These are phyloP conservation scores for Hippocampus guttulatus DNA, from an alignment of 2,113 vertebrate species.

Conservation along the genomic window DNA sequence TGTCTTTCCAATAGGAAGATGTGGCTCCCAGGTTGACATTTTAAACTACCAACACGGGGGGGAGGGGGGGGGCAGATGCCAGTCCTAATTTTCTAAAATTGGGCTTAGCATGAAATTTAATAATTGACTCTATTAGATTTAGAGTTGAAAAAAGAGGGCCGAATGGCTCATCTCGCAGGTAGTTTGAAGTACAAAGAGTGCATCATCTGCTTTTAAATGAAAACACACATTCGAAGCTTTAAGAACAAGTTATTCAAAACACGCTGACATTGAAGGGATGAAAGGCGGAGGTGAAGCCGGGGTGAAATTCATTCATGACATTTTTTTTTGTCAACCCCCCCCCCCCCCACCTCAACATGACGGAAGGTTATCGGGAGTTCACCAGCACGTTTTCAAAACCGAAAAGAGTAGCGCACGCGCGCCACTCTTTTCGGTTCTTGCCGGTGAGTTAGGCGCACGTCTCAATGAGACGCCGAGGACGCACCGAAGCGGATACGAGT, in stretches of 20 bases:
- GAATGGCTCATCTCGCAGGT: background rate
- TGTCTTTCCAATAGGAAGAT: too few species aligned
- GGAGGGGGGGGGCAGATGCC: too few species aligned
- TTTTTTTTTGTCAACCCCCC: background rate
- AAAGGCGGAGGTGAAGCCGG: background rate
- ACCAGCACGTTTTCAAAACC: constrained; percentile 19
- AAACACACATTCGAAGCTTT: background rate
- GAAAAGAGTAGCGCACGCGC: constrained; percentile 1
- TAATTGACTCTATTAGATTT: too few species aligned
- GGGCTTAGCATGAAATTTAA: too few species aligned
- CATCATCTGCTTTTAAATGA: background rate
- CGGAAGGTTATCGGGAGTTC: constrained; percentile 42
- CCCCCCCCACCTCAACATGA: constrained; percentile 3
- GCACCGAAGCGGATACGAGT: constrained; percentile 9
- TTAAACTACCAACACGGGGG: too few species aligned
- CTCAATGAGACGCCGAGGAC: constrained; percentile 25
- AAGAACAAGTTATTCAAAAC: background rate
- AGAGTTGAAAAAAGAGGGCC: background rate
- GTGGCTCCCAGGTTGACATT: too few species aligned
- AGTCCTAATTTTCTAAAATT: too few species aligned
- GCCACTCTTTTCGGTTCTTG: constrained; percentile 27
- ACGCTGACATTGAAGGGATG: background rate
- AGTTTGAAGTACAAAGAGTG: background rate
- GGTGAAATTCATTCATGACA: background rate
- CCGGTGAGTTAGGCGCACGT: constrained; percentile 24